Base-by-base conservation (phyloP, 2,888 invertebrate species). In the Dromius quadrimaculatus region DNA sequence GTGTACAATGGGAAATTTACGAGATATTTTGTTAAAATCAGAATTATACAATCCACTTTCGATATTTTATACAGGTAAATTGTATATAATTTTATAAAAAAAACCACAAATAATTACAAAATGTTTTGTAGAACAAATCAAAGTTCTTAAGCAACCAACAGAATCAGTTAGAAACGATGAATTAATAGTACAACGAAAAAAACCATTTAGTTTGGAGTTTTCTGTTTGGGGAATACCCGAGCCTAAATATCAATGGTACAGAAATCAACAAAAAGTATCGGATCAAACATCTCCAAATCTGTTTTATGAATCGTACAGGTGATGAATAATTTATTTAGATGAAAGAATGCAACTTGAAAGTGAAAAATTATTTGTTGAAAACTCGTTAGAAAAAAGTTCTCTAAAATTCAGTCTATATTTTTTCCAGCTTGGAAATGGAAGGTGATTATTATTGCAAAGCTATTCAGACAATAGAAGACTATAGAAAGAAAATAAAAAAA, bases 371-470 rank as follows among this genome's bases (percentile, higher is more conserved):
- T 38, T 23, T 63, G 22, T 36, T 36, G 36, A 20, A 11, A 11
- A 23, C n/a, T n/a, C n/a, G n/a, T n/a, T n/a, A n/a, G n/a, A n/a
- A n/a, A n/a, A n/a, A n/a, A n/a, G n/a, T n/a, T n/a, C n/a, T n/a
- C n/a, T n/a, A n/a, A n/a, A n/a, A n/a, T n/a, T n/a, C n/a, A n/a
- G n/a, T n/a, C n/a, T n/a, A n/a, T 34, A 36, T 59, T 36, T 69
- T 72, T 72, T 66, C 8, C 28, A 73, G 72, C 11, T 28, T 54
- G 3, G 34, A 61, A 5, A 66, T 73, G 71, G 74, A 73, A 54
- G 77, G 78, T 11, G 72, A 72, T 8, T 78, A 78, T 69, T 72
- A 65, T 61, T 77, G 77, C 34, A 22, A 63, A 17, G 73, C 77
- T 6, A 71, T 32, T 9, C 77, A 78, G 57, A 65, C 63, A 9